Evolutionary conservation across 2,797 vertebrate species (phyloP).

Genomic region (Pseudocheirus occidentalis): DNA sequence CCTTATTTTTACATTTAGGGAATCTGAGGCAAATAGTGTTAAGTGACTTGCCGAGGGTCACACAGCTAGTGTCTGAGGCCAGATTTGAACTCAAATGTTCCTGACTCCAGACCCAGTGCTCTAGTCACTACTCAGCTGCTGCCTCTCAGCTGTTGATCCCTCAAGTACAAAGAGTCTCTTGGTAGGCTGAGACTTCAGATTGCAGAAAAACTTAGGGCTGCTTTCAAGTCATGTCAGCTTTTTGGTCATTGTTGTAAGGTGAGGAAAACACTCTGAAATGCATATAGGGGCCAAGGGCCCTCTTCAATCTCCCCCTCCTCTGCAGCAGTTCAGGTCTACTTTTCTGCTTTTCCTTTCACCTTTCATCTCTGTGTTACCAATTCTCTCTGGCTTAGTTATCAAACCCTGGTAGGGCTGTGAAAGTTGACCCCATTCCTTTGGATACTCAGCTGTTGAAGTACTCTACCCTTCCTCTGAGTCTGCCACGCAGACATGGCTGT

Average conservation of each 20-base stretch:
- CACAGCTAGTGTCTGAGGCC: background rate
- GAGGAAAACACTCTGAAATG: background rate
- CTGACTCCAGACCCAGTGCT: background rate
- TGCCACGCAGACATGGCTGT: background rate
- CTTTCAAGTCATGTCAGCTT: background rate
- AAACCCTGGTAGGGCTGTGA: background rate
- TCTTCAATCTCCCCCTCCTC: background rate
- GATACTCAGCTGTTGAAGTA: background rate
- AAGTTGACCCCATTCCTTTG: background rate
- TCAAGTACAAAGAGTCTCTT: background rate
- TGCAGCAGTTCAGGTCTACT: background rate
- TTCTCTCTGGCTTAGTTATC: background rate
- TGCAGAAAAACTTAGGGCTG: background rate
- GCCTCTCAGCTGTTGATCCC: background rate
- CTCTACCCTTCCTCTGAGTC: background rate
- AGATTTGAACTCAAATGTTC: background rate
- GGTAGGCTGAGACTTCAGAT: background rate
- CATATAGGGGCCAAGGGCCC: background rate
- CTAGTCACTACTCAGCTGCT: background rate
- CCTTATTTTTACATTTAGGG: background rate
- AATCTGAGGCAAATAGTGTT: background rate
- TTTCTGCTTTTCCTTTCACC: background rate
- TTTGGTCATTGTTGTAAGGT: background rate
- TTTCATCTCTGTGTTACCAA: background rate
- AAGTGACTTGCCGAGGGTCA: background rate